A percentile compares a stretch with the other conserved stretches of the same genome.
phyloP scores from a whole-genome alignment of 2,888 invertebrate genomes.

The Phlogophora meticulosa region DNA sequence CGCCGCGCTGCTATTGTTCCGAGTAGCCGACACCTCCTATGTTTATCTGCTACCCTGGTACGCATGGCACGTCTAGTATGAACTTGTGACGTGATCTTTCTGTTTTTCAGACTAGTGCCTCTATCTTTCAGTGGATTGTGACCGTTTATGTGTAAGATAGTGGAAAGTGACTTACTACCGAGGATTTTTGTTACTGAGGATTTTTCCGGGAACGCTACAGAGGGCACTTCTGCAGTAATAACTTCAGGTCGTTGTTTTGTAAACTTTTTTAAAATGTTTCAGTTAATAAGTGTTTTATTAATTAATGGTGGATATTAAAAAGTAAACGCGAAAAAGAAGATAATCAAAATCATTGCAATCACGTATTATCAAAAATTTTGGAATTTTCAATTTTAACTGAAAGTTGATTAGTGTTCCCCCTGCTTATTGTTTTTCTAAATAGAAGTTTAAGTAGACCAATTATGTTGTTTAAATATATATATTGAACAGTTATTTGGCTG shows the following conservation, averaged over 20 bases:
- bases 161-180: conserved; percentile 81
- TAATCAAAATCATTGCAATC: neutral
- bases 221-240: conserved; percentile 69
- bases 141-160: conserved; percentile 83
- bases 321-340: neutral
- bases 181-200: conserved; percentile 83
- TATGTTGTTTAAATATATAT: conserved; percentile 6
- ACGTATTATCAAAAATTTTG: conserved; percentile 32
- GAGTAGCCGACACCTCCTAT: conserved; percentile 77
- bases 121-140: conserved; percentile 82
- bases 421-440: conserved; percentile 9
- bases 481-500: conserved; percentile 5
- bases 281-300: conserved; percentile 4
- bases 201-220: conserved; percentile 78
- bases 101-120: conserved; percentile 77
- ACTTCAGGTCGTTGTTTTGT: conserved; percentile 75
- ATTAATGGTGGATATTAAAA: neutral
- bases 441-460: neutral
- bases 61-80: conserved; percentile 79
- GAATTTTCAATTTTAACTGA: conserved; percentile 23
- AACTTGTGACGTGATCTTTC: conserved; percentile 82
- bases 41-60: conserved; percentile 83
- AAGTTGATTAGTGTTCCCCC: conserved; percentile 30
- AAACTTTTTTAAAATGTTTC: conserved; percentile 6
- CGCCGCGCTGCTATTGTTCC: conserved; percentile 78